A percentile compares a stretch with the other conserved stretches of the same genome.
Conservation (phyloP, 2,888 invertebrate genomes). For the Geophilus truncorum region DNA sequence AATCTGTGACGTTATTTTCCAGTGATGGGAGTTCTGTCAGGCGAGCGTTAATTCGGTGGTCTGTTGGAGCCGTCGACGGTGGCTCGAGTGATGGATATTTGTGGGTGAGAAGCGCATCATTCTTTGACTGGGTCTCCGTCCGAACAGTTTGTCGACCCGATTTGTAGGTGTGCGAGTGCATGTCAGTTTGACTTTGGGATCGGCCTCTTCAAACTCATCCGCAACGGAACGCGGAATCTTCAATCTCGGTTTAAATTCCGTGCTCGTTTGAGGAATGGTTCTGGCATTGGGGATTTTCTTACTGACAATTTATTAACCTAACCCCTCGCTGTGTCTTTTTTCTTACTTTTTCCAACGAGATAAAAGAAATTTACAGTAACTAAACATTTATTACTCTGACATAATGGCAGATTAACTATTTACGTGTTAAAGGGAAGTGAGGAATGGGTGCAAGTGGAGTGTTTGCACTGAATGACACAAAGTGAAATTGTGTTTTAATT, state of each 20-base stretch:
- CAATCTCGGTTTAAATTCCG: conserved; percentile 21
- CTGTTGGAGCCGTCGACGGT: background rate
- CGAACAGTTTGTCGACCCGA: conserved; percentile 21
- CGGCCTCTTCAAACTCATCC: conserved; percentile 12
- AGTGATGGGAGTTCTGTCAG: conserved; percentile 2
- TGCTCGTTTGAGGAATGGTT: conserved; percentile 15
- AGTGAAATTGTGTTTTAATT: too few species aligned
- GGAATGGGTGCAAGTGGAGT: too few species aligned
- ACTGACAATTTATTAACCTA: conserved; percentile 25
- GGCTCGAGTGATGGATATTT: conserved; percentile 8
- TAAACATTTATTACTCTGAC: too few species aligned
- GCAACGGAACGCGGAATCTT: conserved; percentile 3
- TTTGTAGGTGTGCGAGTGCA: conserved; percentile 15
- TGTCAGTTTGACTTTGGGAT: conserved; percentile 19
- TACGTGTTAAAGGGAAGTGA: too few species aligned
- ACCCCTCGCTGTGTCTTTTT: too few species aligned
- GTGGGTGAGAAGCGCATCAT: conserved; percentile 1
- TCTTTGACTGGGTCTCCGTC: background rate
- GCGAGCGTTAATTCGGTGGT: conserved; percentile 10
- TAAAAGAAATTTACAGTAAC: too few species aligned
- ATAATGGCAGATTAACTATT: too few species aligned
- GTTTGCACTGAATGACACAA: too few species aligned
- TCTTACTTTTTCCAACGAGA: too few species aligned
- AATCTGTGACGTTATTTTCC: conserved; percentile 16
- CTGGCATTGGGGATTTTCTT: background rate